Evolutionary conservation across 2,888 invertebrate species (phyloP), one percentile per base, ranked within the genome.

Genomic region (Drosophila picticornis): DNA sequence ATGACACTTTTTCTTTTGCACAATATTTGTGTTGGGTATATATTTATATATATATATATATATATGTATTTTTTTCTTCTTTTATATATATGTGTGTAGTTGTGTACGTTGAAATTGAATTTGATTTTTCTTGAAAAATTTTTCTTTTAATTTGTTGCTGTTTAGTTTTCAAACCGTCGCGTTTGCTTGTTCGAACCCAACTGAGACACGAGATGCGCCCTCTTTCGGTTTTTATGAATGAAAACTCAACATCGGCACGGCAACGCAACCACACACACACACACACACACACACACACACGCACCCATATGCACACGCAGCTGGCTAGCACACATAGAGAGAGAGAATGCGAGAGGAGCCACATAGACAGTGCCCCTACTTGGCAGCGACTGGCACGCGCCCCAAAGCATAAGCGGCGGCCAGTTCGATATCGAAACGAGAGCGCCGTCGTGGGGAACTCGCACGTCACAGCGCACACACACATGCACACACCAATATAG

Each of bases 171-270:
- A 89, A 91, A 93, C 93, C 93, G 93, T 91, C 93, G 92, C 93
- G 93, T 92, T 93, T 91, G 93, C 93, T 93, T 91, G 93, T 93
- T 91, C 93, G 93, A 93, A 93, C 91, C 93, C 92, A 93, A 93
- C 93, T 93, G 93, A 93, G 92, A 91, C 93, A 92, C 93, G 93
- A 93, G 92, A 92, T 92, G 91, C 91, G 92, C 91, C 90, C 92
- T 92, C 93, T 91, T 92, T 92, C 92, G 91, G 92, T 93, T 93
- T 93, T 93, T 93, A 93, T 93, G 93, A 93, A 93, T 93, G 93
- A 93, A 93, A 93, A 92, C 90, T 90, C 90, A 89, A 91, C 87
- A 88, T 80, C 77, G 70, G 48, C 58, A 55, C 32, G 31, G 62
- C 55, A 43, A 22, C 50, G 63, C 65, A 71, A 61, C 63, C 59